phyloP scores from a whole-genome alignment of 2,797 vertebrate species.

The Pogonophryne albipinna region DNA sequence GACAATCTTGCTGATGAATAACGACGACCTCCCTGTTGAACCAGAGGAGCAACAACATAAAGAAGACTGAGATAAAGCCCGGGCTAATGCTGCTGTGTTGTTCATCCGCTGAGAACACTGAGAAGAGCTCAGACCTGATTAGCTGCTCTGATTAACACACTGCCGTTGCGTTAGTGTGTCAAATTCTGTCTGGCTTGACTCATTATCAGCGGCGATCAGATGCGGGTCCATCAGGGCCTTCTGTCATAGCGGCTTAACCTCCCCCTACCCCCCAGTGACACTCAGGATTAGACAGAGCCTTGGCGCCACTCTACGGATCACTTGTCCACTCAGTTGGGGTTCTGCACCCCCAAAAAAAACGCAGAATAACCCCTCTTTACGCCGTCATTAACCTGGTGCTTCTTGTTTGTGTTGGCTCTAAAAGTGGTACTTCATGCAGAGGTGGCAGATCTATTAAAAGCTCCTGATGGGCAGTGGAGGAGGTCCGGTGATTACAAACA shows the following conservation, averaged over 20 bases:
- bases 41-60: conserved; percentile 28
- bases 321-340: conserved; percentile 69
- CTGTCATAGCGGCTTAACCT: conserved; percentile 75
- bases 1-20: conserved; percentile 24
- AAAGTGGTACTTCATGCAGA: conserved; percentile 54
- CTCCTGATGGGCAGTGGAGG: conserved; percentile 28
- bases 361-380: conserved; percentile 29
- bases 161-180: conserved; percentile 56
- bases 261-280: conserved; percentile 40
- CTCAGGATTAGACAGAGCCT: conserved; percentile 71
- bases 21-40: conserved; percentile 26
- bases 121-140: conserved; percentile 82
- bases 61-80: conserved; percentile 41
- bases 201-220: conserved; percentile 77
- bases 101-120: conserved; percentile 33
- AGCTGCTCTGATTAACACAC: conserved; percentile 76
- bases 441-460: conserved; percentile 57
- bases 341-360: conserved; percentile 38
- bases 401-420: conserved; percentile 57
- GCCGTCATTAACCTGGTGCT: conserved; percentile 52
- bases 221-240: conserved; percentile 72
- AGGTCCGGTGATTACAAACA: conserved; percentile 60
- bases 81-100: conserved; percentile 44
- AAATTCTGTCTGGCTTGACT: conserved; percentile 78
- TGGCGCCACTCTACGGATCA: conserved; percentile 68